A percentile compares a stretch with the other conserved stretches of the same genome.
Conservation (phyloP, 2,113 vertebrate species). For the Archilochus colubris region DNA sequence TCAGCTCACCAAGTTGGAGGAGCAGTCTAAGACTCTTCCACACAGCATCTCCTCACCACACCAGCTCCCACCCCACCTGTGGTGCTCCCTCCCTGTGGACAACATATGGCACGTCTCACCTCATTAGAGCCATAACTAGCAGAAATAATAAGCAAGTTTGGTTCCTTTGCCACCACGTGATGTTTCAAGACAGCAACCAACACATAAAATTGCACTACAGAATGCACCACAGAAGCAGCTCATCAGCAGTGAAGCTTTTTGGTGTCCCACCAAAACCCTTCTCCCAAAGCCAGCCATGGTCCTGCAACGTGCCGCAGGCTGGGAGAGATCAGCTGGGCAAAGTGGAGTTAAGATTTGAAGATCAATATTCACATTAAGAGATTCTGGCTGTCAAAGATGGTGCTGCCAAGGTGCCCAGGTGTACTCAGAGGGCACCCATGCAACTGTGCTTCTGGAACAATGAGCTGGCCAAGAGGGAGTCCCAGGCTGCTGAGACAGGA, state of each 20-base stretch:
- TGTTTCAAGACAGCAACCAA: neutral
- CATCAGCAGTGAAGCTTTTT: neutral
- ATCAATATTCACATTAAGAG: neutral
- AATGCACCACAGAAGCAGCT: neutral
- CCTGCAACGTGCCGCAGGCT: neutral
- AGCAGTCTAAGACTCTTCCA: neutral
- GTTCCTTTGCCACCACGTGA: neutral
- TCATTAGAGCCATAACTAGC: slow-evolving; percentile 66
- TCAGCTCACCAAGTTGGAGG: neutral
- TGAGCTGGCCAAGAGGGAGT: neutral
- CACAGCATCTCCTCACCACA: neutral
- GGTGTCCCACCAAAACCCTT: neutral
- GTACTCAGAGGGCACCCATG: neutral
- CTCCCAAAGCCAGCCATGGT: neutral
- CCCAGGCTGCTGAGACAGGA: neutral
- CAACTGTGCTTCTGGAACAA: neutral
- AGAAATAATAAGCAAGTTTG: slow-evolving; percentile 51
- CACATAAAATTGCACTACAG: neutral
- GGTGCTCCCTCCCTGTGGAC: slow-evolving; percentile 16
- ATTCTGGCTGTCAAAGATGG: neutral
- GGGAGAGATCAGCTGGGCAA: neutral
- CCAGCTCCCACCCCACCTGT: neutral
- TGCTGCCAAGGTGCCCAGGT: neutral
- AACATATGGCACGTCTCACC: slow-evolving; percentile 65
- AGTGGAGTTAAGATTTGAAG: neutral